Conservation (phyloP, 2,113 vertebrate genomes). For the Erythrolamprus reginae region DNA sequence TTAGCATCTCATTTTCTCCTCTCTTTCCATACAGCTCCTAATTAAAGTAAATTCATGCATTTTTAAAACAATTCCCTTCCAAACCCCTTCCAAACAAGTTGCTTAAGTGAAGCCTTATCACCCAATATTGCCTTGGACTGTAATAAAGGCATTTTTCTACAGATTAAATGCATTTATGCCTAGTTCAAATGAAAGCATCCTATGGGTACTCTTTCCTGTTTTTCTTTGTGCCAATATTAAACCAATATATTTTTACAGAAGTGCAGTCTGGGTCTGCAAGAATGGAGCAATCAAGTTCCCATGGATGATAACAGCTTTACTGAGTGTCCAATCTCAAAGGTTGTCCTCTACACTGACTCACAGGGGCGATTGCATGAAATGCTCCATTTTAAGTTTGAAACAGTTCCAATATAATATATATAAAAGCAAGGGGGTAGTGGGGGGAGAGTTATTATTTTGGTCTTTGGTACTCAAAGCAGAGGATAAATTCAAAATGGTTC, state of each 20-base stretch:
- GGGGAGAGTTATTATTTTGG: background rate
- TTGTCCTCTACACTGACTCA: background rate
- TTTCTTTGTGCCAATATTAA: background rate
- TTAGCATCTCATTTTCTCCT: background rate
- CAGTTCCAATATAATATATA: background rate
- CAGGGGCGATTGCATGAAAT: background rate
- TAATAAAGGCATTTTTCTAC: background rate
- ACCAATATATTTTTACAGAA: background rate
- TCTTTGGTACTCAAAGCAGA: background rate
- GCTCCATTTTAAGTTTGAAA: background rate
- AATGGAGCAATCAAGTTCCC: background rate
- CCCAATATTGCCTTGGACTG: background rate
- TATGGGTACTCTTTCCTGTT: background rate
- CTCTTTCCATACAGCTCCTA: background rate
- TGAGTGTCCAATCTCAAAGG: background rate
- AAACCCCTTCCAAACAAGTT: background rate
- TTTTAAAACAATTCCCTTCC: background rate
- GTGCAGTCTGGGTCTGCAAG: background rate
- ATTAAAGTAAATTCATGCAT: background rate
- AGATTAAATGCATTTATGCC: background rate
- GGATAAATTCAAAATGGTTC: background rate
- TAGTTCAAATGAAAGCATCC: background rate
- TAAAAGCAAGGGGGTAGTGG: background rate
- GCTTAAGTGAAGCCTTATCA: background rate
- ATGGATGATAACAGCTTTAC: background rate